A percentile compares a stretch with the other conserved stretches of the same genome.
phyloP scores from a whole-genome alignment of 2,888 invertebrate genomes.

The Drosophila parthenogenetica region DNA sequence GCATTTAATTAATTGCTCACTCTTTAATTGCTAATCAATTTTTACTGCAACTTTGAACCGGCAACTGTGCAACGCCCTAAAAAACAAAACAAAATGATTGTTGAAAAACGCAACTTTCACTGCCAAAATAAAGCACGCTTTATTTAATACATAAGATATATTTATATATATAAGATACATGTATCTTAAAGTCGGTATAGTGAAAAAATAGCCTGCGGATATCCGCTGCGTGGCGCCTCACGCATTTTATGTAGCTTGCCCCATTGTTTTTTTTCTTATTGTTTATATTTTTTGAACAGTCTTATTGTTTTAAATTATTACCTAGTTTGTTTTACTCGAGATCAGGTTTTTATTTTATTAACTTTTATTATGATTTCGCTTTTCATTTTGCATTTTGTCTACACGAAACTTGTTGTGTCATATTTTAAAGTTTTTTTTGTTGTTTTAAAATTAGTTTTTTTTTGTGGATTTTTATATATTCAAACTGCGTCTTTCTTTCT shows the following conservation, averaged over 20 bases:
- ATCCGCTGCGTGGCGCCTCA: conserved; percentile 55
- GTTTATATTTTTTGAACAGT: conserved; percentile 40
- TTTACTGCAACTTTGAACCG: conserved; percentile 27
- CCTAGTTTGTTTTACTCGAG: conserved; percentile 53
- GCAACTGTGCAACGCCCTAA: conserved; percentile 34
- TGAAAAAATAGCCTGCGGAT: conserved; percentile 54
- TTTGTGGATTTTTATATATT: conserved; percentile 19
- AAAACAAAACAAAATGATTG: conserved; percentile 20
- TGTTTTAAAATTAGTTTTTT: not conserved
- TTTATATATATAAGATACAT: conserved; percentile 22
- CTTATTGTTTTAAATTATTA: conserved; percentile 61
- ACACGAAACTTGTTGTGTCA: conserved; percentile 69
- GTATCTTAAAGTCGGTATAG: conserved; percentile 13
- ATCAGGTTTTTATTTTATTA: conserved; percentile 43
- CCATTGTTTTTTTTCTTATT: conserved; percentile 34
- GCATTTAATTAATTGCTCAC: conserved; percentile 41
- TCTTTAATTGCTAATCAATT: conserved; percentile 49
- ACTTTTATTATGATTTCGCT: conserved; percentile 61
- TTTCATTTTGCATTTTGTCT: conserved; percentile 68
- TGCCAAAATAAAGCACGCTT: conserved; percentile 32
- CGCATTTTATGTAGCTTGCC: conserved; percentile 37
- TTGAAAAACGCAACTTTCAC: conserved; percentile 61
- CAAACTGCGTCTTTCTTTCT: conserved; percentile 10
- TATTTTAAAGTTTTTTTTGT: conserved; percentile 49
- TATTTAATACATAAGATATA: not conserved